Evolutionary conservation across 2,797 vertebrate genomes (phyloP).

Genomic region (Adelosebastes latens): DNA sequence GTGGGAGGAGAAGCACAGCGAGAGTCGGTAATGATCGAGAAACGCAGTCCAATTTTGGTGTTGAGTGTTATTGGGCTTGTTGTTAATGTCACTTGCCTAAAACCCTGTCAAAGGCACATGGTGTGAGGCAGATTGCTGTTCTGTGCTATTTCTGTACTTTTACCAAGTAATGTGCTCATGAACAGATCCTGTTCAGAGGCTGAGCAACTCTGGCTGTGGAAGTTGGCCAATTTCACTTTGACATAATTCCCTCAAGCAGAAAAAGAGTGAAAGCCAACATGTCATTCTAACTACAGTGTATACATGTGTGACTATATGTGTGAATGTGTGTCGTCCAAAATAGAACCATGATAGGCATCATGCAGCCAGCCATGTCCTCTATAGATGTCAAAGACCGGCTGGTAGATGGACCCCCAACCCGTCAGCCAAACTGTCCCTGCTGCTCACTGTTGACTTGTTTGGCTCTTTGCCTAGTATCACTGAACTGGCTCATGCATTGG

Average conservation of each 20-base stretch:
- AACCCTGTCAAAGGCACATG: slow-evolving; percentile 21
- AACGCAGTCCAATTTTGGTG: slow-evolving; percentile 14
- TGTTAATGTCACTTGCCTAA: slow-evolving; percentile 33
- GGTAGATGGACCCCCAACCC: slow-evolving; percentile 15
- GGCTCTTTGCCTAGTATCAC: slow-evolving; percentile 42
- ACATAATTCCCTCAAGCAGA: slow-evolving; percentile 36
- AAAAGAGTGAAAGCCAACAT: slow-evolving; percentile 11
- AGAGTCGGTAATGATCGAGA: slow-evolving; percentile 27
- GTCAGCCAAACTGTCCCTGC: slow-evolving; percentile 17
- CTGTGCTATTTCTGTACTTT: slow-evolving; percentile 14
- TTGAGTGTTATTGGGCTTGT: slow-evolving; percentile 28
- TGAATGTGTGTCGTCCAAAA: slow-evolving; percentile 29
- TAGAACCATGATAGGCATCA: slow-evolving; percentile 3
- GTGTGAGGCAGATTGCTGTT: slow-evolving; percentile 14
- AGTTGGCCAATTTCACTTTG: slow-evolving; percentile 33
- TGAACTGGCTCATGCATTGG: slow-evolving; percentile 8
- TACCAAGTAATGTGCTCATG: not conserved
- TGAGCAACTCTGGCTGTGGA: slow-evolving; percentile 7
- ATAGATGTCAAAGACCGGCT: slow-evolving; percentile 24
- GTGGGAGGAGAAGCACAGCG: slow-evolving; percentile 26
- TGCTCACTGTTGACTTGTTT: slow-evolving; percentile 24
- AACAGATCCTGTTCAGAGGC: slow-evolving; percentile 18
- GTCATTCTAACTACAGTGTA: slow-evolving; percentile 5
- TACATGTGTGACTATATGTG: not conserved
- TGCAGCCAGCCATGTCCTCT: slow-evolving; percentile 31